Evolutionary conservation across 1,140 invertebrate genomes (phyloP).

Genomic region (Philotrypesis tridentata): DNA sequence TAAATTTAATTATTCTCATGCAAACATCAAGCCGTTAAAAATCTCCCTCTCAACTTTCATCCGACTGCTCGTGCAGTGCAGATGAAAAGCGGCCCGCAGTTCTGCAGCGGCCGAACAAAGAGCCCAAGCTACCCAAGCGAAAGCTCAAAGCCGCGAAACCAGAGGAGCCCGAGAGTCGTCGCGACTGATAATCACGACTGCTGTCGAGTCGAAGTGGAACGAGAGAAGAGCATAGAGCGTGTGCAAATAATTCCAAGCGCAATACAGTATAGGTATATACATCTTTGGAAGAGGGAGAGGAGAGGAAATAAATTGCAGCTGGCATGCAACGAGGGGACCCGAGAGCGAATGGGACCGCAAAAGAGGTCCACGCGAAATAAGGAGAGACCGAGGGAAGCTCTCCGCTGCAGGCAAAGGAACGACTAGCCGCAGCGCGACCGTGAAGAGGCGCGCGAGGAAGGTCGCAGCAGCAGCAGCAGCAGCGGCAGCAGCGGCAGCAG

Average conservation of each 20-base stretch:
- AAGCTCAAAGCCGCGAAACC: background rate
- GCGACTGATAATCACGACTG: background rate
- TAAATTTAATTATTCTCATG: background rate
- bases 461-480: conserved; percentile 39
- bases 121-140: background rate
- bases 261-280: too few species aligned
- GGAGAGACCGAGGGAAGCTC: background rate
- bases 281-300: too few species aligned
- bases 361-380: background rate
- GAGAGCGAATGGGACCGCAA: background rate
- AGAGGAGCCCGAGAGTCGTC: too few species aligned
- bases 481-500: conserved; percentile 52
- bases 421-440: conserved; percentile 12
- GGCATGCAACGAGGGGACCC: too few species aligned
- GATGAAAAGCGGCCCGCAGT: too few species aligned
- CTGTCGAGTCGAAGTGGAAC: too few species aligned
- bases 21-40: background rate
- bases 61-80: too few species aligned
- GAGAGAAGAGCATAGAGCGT: too few species aligned
- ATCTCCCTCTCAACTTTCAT: background rate
- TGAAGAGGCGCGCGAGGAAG: conserved; percentile 21
- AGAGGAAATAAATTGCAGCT: too few species aligned
- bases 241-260: too few species aligned
- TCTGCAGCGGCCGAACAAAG: background rate
- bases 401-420: background rate